Percentiles rank a stretch among this genome's conserved stretches.
These are phyloP conservation scores for Stomorhina lunata DNA, from an alignment of 2,888 invertebrate species.

Conservation along the genomic window DNA sequence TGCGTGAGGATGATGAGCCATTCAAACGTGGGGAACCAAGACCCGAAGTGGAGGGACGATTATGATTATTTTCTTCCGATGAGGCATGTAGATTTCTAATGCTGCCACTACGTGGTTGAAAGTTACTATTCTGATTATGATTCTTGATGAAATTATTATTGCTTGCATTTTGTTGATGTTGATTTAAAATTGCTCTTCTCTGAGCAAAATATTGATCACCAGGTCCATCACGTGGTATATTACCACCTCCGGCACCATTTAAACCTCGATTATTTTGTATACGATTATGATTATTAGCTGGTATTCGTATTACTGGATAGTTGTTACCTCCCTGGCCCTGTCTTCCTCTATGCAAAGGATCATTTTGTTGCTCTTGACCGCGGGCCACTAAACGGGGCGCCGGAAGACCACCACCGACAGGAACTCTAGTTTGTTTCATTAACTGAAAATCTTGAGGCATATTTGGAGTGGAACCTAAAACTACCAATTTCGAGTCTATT, in stretches of 20 bases:
- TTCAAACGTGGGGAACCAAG: conserved; percentile 60
- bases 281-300: conserved; percentile 58
- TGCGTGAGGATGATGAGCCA: conserved; percentile 63
- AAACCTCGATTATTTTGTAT: conserved; percentile 62
- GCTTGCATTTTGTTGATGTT: conserved; percentile 73
- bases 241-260: conserved; percentile 64
- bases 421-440: conserved; percentile 77
- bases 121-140: conserved; percentile 71
- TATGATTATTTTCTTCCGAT: conserved; percentile 70
- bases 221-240: conserved; percentile 69
- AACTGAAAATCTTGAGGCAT: conserved; percentile 79
- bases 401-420: conserved; percentile 71
- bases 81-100: conserved; percentile 73
- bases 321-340: conserved; percentile 53
- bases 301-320: conserved; percentile 48
- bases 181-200: conserved; percentile 76
- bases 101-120: conserved; percentile 75
- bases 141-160: conserved; percentile 75
- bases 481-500: conserved; percentile 87
- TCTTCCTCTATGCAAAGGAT: conserved; percentile 64
- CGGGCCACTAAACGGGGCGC: conserved; percentile 65
- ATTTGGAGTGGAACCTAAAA: conserved; percentile 81
- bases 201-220: conserved; percentile 75
- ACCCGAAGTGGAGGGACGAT: conserved; percentile 69
- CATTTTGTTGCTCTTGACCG: conserved; percentile 63